Evolutionary conservation across 1,140 invertebrate species (phyloP), one percentile per base, ranked within the genome.

Genomic region (Amyelois transitella): DNA sequence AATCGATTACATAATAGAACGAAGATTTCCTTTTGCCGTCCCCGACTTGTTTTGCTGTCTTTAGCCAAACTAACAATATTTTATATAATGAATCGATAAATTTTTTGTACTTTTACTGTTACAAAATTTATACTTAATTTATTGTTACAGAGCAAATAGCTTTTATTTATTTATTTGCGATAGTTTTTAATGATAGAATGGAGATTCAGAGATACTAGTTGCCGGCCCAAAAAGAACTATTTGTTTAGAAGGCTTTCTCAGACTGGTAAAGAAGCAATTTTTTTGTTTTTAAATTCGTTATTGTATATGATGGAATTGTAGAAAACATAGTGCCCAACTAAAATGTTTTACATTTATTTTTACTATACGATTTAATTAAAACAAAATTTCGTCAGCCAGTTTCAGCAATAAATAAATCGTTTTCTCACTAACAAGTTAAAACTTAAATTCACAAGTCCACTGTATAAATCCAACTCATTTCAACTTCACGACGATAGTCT

Each of bases 1-100:
- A 72, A 78, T 82, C 72, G 68, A 80, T 81, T 78, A 77, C 56
- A 72, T 76, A 70, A 75, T 77, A 69, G 68, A 72, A 48, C 66
- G 55, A 58, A 59, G 60, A 62, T 63, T 66, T 22, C 61, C 58
- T 24, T 50, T 56, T 65, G 55, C 56, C 50, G 28, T 32, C 52
- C 45, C 14, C 57, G 48, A 57, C 22, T 58, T 66, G 53, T 58
- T 59, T 51, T 51, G 18, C 10, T 17, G 25, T 66, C 51, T 66
- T 59, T 61, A 52, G 32, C 51, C 8, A 49, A 50, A 38, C 17
- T 20, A 20, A 51, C 5, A 51, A 20, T 51, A 51, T 51, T 20
- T 21, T 48, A 43, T 49, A n/a, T 49, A 53, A 48, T 55, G 44
- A 48, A 17, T 58, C 17, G 17, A 32, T 19, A 22, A 22, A 38